Evolutionary conservation across 2,888 invertebrate genomes (phyloP).

Genomic region (Lacanobia wlatinum): DNA sequence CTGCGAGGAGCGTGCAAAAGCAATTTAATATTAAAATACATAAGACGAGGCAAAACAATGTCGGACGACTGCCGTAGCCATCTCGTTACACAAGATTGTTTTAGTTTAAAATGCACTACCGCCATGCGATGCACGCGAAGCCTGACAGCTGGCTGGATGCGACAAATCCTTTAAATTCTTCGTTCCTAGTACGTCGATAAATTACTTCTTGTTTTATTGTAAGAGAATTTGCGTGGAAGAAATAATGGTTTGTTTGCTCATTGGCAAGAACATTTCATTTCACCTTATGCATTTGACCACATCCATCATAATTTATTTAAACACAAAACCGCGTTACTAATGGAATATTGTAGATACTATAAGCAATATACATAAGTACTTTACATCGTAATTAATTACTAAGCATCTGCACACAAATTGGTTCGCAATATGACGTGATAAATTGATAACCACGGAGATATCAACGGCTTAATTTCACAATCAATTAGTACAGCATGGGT

Average conservation of each 20-base stretch:
- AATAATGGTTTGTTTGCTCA: conserved; percentile 1
- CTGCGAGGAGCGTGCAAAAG: conserved; percentile 33
- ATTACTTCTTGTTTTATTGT: conserved; percentile 8
- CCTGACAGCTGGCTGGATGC: conserved; percentile 40
- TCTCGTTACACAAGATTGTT: conserved; percentile 67
- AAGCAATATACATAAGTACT: conserved; percentile 2
- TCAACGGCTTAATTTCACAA: conserved; percentile 36
- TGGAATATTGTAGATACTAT: background rate
- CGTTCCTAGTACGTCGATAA: conserved; percentile 16
- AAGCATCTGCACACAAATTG: conserved; percentile 46
- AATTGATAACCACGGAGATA: conserved; percentile 41
- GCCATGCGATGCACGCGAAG: conserved; percentile 25
- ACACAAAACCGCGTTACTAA: background rate
- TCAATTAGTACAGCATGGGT: conserved; percentile 38
- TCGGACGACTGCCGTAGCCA: conserved; percentile 42
- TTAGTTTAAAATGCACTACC: conserved; percentile 61
- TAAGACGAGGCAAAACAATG: conserved; percentile 57
- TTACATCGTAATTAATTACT: conserved; percentile 44
- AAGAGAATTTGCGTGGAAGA: conserved; percentile 3
- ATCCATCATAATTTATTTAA: background rate
- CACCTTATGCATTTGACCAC: background rate
- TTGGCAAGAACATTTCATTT: background rate
- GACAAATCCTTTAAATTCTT: conserved; percentile 36
- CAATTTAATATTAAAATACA: conserved; percentile 64
- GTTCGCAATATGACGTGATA: conserved; percentile 50